Percentiles rank a stretch among this genome's conserved stretches.
phyloP scores from a whole-genome alignment of 1,140 invertebrate genomes.

The Euura saliciscinereae region DNA sequence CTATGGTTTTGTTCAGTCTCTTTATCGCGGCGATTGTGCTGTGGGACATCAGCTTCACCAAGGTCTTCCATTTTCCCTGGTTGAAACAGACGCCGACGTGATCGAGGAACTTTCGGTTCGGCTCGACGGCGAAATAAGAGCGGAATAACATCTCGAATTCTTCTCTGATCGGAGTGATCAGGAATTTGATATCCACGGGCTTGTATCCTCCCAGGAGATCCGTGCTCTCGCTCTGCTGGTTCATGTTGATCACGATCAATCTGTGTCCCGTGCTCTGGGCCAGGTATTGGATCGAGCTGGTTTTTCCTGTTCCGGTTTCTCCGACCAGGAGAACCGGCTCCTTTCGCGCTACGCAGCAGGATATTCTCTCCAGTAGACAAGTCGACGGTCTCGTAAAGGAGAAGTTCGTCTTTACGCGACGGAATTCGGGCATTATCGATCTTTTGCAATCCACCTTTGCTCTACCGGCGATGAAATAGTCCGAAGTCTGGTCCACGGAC shows the following conservation, averaged over 20 bases:
- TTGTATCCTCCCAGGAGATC: slow-evolving; percentile 98
- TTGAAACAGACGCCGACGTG: slow-evolving; percentile 80
- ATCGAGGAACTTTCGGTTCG: slow-evolving; percentile 85
- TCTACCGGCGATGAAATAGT: slow-evolving; percentile 64
- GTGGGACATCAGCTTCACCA: slow-evolving; percentile 79
- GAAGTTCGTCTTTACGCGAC: slow-evolving; percentile 65
- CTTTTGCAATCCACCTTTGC: slow-evolving; percentile 54
- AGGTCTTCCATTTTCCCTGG: slow-evolving; percentile 72
- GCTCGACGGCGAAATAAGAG: slow-evolving; percentile 76
- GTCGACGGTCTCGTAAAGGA: slow-evolving; percentile 81
- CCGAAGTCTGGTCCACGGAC: slow-evolving; percentile 62
- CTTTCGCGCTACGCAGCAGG: slow-evolving; percentile 77
- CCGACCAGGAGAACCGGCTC: slow-evolving; percentile 96
- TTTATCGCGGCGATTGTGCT: slow-evolving; percentile 73
- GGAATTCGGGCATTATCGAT: not conserved
- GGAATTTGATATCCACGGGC: slow-evolving; percentile 88
- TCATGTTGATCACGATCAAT: slow-evolving; percentile 98
- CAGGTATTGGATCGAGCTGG: slow-evolving; percentile 93
- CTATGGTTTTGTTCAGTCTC: slow-evolving; percentile 50
- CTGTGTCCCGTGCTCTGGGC: slow-evolving; percentile 83
- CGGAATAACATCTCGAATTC: slow-evolving; percentile 88
- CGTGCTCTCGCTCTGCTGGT: slow-evolving; percentile 96
- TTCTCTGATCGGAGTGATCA: slow-evolving; percentile 80
- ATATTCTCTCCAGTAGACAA: slow-evolving; percentile 85
- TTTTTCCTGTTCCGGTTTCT: slow-evolving; percentile 99